Conservation (phyloP, 2,797 vertebrate genomes). For the Enoplosus armatus region DNA sequence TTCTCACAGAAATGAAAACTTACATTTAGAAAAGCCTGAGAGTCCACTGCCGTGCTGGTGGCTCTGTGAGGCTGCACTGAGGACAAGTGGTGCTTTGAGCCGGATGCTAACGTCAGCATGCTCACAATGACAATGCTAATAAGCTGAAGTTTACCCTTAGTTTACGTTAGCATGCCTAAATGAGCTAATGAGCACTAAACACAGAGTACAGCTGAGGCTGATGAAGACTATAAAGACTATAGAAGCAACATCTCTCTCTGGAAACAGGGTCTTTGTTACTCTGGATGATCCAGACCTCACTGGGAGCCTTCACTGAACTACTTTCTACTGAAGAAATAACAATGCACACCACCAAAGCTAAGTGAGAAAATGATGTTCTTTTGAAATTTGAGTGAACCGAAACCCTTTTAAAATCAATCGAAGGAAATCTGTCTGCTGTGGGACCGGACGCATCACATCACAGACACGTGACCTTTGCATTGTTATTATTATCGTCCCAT, state of each 20-base stretch:
- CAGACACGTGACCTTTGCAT: constrained; percentile 17
- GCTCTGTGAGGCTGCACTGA: background rate
- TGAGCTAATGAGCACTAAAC: too few species aligned
- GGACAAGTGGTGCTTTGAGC: background rate
- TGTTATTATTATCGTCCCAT: background rate
- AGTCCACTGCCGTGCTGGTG: background rate
- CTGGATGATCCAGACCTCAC: too few species aligned
- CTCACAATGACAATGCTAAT: background rate
- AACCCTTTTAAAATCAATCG: background rate
- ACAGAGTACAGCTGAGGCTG: background rate
- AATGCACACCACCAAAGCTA: background rate
- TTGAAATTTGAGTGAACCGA: too few species aligned
- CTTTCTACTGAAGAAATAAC: too few species aligned
- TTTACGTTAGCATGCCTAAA: too few species aligned
- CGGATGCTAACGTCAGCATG: background rate
- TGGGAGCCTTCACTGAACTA: too few species aligned
- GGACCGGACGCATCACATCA: background rate
- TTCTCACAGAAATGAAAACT: background rate
- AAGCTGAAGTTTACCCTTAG: too few species aligned
- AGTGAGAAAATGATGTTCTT: background rate
- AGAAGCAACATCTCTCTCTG: too few species aligned
- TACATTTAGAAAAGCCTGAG: background rate
- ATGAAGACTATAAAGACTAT: too few species aligned
- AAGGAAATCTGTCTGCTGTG: background rate
- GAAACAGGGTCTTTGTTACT: too few species aligned